A percentile compares a stretch with the other conserved stretches of the same genome.
Conservation (phyloP, 2,888 invertebrate species). For the Aelia acuminata region DNA sequence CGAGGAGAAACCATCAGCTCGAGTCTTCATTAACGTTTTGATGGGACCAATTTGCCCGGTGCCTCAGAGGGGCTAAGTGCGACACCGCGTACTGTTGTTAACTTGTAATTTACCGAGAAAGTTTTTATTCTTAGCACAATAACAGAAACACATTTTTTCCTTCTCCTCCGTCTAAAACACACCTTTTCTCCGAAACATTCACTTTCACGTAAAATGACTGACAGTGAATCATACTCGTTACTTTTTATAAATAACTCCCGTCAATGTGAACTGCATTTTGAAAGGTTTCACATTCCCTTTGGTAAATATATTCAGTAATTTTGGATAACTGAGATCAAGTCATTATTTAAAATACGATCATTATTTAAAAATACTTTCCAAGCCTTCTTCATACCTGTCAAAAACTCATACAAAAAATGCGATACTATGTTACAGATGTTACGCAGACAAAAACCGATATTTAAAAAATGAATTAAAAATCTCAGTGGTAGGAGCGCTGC, state of each 20-base stretch:
- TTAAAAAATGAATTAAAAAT: no score
- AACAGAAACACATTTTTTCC: neutral
- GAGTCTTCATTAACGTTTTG: slow-evolving; percentile 22
- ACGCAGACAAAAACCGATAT: no score
- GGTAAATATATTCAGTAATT: no score
- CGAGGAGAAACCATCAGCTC: neutral
- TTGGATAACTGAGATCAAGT: no score
- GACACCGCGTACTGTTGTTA: neutral
- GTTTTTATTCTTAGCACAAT: neutral
- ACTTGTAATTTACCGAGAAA: slow-evolving; percentile 4
- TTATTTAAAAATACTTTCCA: no score
- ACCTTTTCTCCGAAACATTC: neutral
- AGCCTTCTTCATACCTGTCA: no score
- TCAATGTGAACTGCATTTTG: neutral
- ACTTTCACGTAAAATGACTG: neutral
- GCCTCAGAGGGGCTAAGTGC: neutral
- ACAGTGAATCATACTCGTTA: neutral
- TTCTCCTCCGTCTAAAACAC: neutral
- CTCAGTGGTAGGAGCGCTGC: no score
- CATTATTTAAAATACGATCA: no score
- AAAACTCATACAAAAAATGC: no score
- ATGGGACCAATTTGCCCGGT: slow-evolving; percentile 27
- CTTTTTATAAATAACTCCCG: neutral
- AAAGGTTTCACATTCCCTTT: no score
- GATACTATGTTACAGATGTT: no score